A percentile compares a stretch with the other conserved stretches of the same genome.
These are phyloP conservation scores for Polypterus senegalus DNA, from an alignment of 2,113 vertebrate genomes.

Conservation along the genomic window DNA sequence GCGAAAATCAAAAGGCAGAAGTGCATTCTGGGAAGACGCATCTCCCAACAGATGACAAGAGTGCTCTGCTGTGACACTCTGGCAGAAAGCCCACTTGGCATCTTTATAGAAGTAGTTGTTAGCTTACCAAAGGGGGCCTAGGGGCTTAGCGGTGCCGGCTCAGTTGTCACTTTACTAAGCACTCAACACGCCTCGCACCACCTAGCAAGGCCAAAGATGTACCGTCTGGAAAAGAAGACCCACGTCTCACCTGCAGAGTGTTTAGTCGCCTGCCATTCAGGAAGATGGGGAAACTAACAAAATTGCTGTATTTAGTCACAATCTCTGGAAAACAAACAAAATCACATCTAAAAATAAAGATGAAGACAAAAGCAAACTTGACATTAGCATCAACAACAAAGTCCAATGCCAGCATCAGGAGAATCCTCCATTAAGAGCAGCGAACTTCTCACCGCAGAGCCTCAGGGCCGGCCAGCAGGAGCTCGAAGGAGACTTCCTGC, in stretches of 20 bases:
- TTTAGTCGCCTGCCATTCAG: slow-evolving; percentile 81
- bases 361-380: too few species aligned
- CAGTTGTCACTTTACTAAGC: background rate
- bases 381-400: too few species aligned
- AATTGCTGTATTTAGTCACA: slow-evolving; percentile 95
- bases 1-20: background rate
- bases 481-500: too few species aligned
- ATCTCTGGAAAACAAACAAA: slow-evolving; percentile 59
- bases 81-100: too few species aligned
- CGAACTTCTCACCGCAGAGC: too few species aligned
- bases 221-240: background rate
- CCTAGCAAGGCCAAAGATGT: background rate
- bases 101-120: background rate
- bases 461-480: too few species aligned
- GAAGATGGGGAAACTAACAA: slow-evolving; percentile 85
- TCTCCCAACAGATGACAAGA: background rate
- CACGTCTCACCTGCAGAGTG: slow-evolving; percentile 71
- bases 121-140: background rate
- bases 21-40: background rate
- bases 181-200: background rate
- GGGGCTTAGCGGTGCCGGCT: background rate
- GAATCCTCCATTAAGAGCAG: too few species aligned
- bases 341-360: slow-evolving; percentile 1
- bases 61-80: too few species aligned
- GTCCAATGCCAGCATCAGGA: too few species aligned